Percentiles rank a stretch among this genome's conserved stretches.
Evolutionary conservation across 2,797 vertebrate species (phyloP).

Genomic region (Hipposideros larvatus): DNA sequence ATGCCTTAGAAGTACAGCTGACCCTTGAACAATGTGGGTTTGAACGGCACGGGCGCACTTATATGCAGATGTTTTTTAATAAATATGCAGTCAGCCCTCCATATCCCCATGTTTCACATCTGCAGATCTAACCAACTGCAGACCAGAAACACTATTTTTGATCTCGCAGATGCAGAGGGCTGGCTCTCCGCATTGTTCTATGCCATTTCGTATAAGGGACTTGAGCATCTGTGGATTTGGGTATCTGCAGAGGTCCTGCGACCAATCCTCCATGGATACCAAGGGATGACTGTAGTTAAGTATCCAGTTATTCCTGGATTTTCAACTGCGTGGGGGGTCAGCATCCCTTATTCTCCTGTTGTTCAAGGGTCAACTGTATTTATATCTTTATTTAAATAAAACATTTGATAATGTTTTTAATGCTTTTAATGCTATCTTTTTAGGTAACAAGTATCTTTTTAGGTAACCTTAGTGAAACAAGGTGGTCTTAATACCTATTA

Average conservation of each 20-base stretch:
- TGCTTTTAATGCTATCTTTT: constrained; percentile 30
- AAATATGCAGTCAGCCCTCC: background rate
- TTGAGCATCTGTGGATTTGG: background rate
- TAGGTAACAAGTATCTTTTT: background rate
- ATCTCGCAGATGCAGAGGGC: background rate
- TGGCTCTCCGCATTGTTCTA: too few species aligned
- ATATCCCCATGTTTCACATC: background rate
- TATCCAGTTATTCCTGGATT: background rate
- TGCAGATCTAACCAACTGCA: background rate
- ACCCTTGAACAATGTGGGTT: background rate
- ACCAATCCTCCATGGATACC: background rate
- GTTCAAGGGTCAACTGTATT: background rate
- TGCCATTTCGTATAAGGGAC: background rate
- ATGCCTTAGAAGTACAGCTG: background rate
- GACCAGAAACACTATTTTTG: background rate
- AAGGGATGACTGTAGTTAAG: background rate
- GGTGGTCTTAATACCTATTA: background rate
- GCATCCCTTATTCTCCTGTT: too few species aligned
- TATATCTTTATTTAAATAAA: constrained; percentile 58
- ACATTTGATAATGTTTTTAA: background rate
- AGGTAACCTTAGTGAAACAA: background rate
- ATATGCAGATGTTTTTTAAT: background rate
- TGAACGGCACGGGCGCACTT: background rate
- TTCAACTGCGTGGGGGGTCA: background rate
- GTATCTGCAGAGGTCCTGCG: background rate